Evolutionary conservation across 2,113 vertebrate genomes (phyloP).

Genomic region (Sturnus vulgaris): DNA sequence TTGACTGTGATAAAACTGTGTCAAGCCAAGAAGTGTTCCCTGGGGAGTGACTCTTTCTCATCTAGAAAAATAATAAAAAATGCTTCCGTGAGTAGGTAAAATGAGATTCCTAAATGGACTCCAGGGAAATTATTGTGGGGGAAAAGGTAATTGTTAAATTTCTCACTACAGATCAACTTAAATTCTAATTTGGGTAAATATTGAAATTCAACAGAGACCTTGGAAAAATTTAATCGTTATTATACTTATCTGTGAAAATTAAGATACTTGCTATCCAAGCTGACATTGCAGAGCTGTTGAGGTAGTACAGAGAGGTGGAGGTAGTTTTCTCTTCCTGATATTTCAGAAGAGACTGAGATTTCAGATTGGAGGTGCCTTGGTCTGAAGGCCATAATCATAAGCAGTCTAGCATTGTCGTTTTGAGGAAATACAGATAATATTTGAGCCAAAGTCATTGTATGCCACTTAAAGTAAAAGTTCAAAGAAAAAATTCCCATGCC

Average conservation of each 20-base stretch:
- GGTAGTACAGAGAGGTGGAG: not conserved
- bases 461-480: not conserved
- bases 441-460: not conserved
- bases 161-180: not conserved
- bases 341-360: not conserved
- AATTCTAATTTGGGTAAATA: not conserved
- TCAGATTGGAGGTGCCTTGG: not conserved
- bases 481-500: not conserved
- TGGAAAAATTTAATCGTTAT: not conserved
- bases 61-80: not conserved
- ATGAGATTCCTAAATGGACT: not conserved
- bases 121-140: not conserved
- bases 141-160: not conserved
- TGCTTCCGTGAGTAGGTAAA: not conserved
- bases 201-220: not conserved
- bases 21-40: not conserved
- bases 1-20: not conserved
- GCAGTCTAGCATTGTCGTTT: not conserved
- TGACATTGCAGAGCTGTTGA: not conserved
- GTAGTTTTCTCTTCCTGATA: not conserved
- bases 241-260: not conserved
- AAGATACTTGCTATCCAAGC: not conserved
- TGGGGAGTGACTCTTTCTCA: not conserved
- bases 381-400: not conserved
- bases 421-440: not conserved